Percentiles rank a stretch among this genome's conserved stretches.
Evolutionary conservation across 2,888 invertebrate species (phyloP).

Genomic region (Drosophila kanekoi): DNA sequence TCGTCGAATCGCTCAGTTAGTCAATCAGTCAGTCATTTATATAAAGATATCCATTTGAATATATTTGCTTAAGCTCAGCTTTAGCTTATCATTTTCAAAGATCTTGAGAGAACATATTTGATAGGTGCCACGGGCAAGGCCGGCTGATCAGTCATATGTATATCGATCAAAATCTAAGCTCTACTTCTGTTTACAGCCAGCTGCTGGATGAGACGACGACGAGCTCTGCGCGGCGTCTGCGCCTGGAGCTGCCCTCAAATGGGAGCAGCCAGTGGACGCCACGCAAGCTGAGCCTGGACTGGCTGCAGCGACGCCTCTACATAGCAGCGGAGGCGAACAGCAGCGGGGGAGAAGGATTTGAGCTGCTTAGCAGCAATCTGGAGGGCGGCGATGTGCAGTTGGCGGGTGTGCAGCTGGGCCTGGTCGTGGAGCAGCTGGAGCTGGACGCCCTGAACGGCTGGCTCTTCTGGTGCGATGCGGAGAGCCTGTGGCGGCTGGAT

Average conservation of each 20-base stretch:
- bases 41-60: no score
- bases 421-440: conserved; percentile 90
- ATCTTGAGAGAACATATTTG: no score
- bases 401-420: conserved; percentile 4
- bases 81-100: no score
- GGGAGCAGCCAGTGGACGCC: conserved; percentile 86
- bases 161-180: no score
- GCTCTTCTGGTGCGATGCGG: conserved; percentile 89
- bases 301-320: conserved; percentile 94
- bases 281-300: conserved; percentile 92
- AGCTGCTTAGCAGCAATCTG: conserved; percentile 38
- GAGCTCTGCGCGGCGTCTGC: conserved; percentile 28
- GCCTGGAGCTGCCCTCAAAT: conserved; percentile 79
- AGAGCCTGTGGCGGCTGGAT: conserved; percentile 63
- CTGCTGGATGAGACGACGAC: conserved; percentile 12
- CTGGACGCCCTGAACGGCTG: conserved; percentile 97
- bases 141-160: no score
- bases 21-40: no score
- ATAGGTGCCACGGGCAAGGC: no score
- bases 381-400: conserved; percentile 17
- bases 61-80: no score
- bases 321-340: conserved; percentile 89
- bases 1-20: no score
- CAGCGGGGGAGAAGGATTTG: not conserved
- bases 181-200: conserved; percentile 19